Evolutionary conservation across 2,888 invertebrate genomes (phyloP).

Genomic region (Colostygia pectinataria): DNA sequence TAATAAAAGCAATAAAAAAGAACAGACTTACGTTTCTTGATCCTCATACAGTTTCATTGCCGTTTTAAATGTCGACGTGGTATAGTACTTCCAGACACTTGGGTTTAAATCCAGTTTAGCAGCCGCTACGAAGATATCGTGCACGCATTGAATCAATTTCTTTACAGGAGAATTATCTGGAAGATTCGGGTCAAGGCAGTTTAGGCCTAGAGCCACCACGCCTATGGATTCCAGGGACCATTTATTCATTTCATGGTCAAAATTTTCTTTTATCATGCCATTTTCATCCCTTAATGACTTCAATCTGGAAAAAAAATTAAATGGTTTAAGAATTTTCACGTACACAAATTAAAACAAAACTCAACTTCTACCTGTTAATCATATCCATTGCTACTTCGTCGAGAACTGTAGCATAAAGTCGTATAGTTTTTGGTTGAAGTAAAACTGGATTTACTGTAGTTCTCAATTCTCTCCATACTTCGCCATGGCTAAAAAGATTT

Average conservation of each 20-base stretch:
- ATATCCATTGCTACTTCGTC: slow-evolving; percentile 87
- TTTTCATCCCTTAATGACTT: slow-evolving; percentile 72
- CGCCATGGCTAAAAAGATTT: slow-evolving; percentile 85
- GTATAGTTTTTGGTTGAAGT: slow-evolving; percentile 88
- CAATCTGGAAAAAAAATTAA: slow-evolving; percentile 68
- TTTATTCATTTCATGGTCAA: slow-evolving; percentile 81
- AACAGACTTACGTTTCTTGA: slow-evolving; percentile 58
- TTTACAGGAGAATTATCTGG: slow-evolving; percentile 58
- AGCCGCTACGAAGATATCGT: slow-evolving; percentile 47
- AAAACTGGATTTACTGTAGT: slow-evolving; percentile 89
- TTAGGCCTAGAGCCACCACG: slow-evolving; percentile 65
- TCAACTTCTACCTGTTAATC: slow-evolving; percentile 84
- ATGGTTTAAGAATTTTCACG: too few species aligned
- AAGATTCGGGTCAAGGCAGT: slow-evolving; percentile 58
- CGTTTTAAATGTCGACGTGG: slow-evolving; percentile 54
- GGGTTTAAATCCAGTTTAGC: slow-evolving; percentile 59
- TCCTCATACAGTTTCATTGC: slow-evolving; percentile 60
- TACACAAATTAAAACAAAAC: too few species aligned
- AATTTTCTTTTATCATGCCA: slow-evolving; percentile 80
- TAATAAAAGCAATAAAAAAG: too few species aligned
- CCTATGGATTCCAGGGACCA: slow-evolving; percentile 85
- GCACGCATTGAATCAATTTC: slow-evolving; percentile 57
- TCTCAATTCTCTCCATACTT: slow-evolving; percentile 89
- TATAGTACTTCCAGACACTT: slow-evolving; percentile 52
- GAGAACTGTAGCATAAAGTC: slow-evolving; percentile 85